Percentiles rank a stretch among this genome's conserved stretches.
Conservation (phyloP, 2,113 vertebrate species). For the Rhinoptilus africanus region DNA sequence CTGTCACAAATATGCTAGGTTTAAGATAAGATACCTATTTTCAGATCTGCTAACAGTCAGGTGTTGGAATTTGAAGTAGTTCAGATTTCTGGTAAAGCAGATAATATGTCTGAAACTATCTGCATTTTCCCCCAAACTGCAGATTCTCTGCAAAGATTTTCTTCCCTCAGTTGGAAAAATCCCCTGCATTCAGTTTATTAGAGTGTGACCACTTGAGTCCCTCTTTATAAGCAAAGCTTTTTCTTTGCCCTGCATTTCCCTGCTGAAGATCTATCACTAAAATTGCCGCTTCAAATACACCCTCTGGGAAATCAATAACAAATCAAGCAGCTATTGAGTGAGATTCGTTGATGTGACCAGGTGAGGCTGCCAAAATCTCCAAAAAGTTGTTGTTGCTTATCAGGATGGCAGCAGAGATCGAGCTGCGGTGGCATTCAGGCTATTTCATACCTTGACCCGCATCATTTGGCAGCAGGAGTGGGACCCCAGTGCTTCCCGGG, state of each 20-base stretch:
- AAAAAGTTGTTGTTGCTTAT: slow-evolving; percentile 23
- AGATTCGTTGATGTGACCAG: slow-evolving; percentile 44
- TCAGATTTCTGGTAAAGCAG: slow-evolving; percentile 3
- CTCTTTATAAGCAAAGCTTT: background rate
- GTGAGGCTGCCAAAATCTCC: slow-evolving; percentile 49
- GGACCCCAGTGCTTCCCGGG: background rate
- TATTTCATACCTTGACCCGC: background rate
- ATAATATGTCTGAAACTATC: background rate
- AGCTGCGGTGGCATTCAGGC: background rate
- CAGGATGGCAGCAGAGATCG: background rate
- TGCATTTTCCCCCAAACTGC: background rate
- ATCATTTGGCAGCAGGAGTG: background rate
- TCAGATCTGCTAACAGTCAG: slow-evolving; percentile 27
- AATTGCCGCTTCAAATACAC: slow-evolving; percentile 15
- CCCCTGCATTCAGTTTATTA: background rate
- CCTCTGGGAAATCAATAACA: slow-evolving; percentile 63
- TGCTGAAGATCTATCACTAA: slow-evolving; percentile 4
- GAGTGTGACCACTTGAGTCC: background rate
- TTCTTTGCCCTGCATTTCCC: background rate
- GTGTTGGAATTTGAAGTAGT: slow-evolving; percentile 14
- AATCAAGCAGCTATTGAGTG: slow-evolving; percentile 50
- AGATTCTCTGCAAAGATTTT: background rate
- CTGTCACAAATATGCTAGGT: slow-evolving; percentile 32
- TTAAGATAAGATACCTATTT: slow-evolving; percentile 49
- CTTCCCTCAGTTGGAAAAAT: background rate